Conservation (phyloP, 2,113 vertebrate species). For the Ardeotis arabs region DNA sequence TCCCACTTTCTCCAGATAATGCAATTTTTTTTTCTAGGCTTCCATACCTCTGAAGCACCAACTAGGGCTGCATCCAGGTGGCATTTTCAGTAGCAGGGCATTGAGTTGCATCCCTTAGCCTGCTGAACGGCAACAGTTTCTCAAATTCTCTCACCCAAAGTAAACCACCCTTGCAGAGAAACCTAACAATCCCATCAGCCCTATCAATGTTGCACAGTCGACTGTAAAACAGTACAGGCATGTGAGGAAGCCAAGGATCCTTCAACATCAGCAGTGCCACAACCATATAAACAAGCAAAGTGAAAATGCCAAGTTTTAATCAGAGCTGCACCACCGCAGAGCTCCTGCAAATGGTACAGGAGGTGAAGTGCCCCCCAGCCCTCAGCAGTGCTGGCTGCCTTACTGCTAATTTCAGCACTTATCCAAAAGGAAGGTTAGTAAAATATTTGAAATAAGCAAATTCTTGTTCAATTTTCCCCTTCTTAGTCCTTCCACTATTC, state of each 20-base stretch:
- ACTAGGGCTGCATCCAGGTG: not conserved
- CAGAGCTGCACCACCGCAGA: not conserved
- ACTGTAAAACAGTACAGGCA: not conserved
- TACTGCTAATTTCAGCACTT: not conserved
- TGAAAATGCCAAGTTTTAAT: not conserved
- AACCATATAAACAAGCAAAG: not conserved
- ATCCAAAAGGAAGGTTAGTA: not conserved
- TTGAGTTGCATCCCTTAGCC: not conserved
- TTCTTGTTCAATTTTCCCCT: not conserved
- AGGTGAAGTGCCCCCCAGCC: not conserved
- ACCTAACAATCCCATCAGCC: not conserved
- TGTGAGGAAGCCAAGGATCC: not conserved
- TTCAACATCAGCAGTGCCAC: not conserved
- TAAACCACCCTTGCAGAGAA: not conserved
- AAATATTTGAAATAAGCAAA: not conserved
- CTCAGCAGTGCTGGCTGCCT: not conserved
- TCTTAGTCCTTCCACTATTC: not conserved
- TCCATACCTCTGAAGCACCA: not conserved
- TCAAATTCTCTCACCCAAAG: not conserved
- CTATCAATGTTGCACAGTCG: accelerated
- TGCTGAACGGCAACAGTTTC: not conserved
- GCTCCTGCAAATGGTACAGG: not conserved
- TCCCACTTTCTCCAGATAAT: not conserved
- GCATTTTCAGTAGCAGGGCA: not conserved
- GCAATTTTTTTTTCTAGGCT: not conserved